phyloP scores from a whole-genome alignment of 1,140 invertebrate species.

The Harpegnathos saltator region DNA sequence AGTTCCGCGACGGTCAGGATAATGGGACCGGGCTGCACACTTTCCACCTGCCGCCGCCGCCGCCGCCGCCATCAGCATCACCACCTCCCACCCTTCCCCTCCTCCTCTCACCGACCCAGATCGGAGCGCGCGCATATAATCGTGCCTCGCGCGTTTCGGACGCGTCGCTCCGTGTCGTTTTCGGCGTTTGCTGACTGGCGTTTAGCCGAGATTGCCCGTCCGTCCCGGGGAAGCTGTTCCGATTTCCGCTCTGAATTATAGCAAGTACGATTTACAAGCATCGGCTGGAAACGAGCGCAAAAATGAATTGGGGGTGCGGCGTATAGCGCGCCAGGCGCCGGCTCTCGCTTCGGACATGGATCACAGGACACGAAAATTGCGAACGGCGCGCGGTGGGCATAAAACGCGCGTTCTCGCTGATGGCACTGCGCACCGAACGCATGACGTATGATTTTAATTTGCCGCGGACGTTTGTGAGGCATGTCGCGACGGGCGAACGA shows the following conservation, averaged over 20 bases:
- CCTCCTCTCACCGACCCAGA: not conserved
- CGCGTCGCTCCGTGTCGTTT: slow-evolving; percentile 47
- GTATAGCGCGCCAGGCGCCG: slow-evolving; percentile 60
- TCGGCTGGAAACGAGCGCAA: slow-evolving; percentile 77
- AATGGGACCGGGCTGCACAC: slow-evolving; percentile 1
- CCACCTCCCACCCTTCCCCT: not conserved
- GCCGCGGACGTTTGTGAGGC: not conserved
- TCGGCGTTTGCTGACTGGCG: slow-evolving; percentile 75
- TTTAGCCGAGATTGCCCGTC: slow-evolving; percentile 65
- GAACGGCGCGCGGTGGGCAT: slow-evolving; percentile 49
- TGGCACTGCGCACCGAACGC: slow-evolving; percentile 63
- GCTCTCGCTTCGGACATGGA: slow-evolving; percentile 66
- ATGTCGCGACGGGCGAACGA: not conserved
- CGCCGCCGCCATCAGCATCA: too few relatives aligned
- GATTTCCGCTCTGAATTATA: slow-evolving; percentile 79
- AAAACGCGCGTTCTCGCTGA: slow-evolving; percentile 47
- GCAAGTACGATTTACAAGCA: slow-evolving; percentile 82
- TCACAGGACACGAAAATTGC: slow-evolving; percentile 70
- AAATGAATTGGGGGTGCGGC: slow-evolving; percentile 82
- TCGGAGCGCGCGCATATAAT: not conserved
- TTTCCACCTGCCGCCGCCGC: too few relatives aligned
- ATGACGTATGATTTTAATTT: slow-evolving; percentile 62
- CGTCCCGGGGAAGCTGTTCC: slow-evolving; percentile 41
- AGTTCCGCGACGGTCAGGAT: slow-evolving; percentile 18
- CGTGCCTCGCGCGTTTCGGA: slow-evolving; percentile 58